Percentiles rank a stretch among this genome's conserved stretches.
Evolutionary conservation across 64 coral and sea anemone species (phyloP).

Genomic region (Montipora capricornis): DNA sequence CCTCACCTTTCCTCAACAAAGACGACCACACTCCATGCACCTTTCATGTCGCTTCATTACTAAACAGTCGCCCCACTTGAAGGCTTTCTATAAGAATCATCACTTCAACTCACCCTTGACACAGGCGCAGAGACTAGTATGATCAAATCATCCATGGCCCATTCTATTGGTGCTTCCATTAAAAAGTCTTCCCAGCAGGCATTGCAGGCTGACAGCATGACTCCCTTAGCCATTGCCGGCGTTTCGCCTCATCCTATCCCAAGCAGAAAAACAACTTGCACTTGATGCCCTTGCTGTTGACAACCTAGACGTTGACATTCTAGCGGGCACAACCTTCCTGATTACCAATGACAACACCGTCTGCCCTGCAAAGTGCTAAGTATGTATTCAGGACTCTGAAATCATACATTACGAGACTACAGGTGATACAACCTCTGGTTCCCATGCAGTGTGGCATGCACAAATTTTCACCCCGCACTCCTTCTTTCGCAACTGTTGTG

Average conservation of each 20-base stretch:
- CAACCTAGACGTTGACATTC: constrained; percentile 37
- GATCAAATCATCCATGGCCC: constrained; percentile 12
- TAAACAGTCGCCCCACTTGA: neutral
- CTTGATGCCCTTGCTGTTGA: constrained; percentile 42
- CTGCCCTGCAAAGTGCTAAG: constrained; percentile 23
- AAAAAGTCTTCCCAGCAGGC: neutral
- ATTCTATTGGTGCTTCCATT: neutral
- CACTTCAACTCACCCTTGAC: constrained; percentile 29
- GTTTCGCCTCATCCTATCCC: neutral
- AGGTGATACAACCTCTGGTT: neutral
- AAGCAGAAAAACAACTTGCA: neutral
- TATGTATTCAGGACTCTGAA: constrained; percentile 36
- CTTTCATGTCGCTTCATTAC: neutral
- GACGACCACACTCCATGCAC: neutral
- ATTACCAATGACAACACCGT: constrained; percentile 46
- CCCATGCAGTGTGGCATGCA: constrained; percentile 1
- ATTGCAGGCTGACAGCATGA: neutral
- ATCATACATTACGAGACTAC: neutral
- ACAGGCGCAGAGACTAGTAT: constrained; percentile 43
- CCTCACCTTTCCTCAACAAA: neutral
- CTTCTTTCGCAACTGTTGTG: neutral
- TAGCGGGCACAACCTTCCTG: constrained; percentile 49
- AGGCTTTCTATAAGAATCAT: constrained; percentile 27
- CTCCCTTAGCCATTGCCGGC: constrained; percentile 3
- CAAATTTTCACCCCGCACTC: too few species aligned